Evolutionary conservation across 2,888 invertebrate species (phyloP).

Genomic region (Polylopha cassiicola): DNA sequence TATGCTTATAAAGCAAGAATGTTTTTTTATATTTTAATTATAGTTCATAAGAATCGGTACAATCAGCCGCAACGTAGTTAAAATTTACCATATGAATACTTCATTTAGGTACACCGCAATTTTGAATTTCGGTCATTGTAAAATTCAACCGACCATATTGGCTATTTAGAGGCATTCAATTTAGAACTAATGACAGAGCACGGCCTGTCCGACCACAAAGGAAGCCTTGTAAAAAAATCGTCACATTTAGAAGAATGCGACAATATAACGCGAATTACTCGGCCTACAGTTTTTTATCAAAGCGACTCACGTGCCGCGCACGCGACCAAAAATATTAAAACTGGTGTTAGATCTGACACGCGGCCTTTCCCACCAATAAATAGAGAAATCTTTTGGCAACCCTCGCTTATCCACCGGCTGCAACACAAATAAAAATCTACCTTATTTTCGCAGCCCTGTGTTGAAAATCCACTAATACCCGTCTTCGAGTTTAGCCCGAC

Average conservation of each 20-base stretch:
- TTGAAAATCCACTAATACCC: constrained; percentile 1
- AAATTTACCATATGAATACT: constrained; percentile 20
- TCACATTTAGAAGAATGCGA: constrained; percentile 68
- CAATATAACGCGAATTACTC: constrained; percentile 74
- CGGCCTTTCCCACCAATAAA: constrained; percentile 76
- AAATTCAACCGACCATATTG: no score
- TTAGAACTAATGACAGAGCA: constrained; percentile 54
- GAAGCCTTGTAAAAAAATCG: constrained; percentile 47
- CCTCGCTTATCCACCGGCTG: constrained; percentile 40
- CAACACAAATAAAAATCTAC: constrained; percentile 6
- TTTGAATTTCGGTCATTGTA: constrained; percentile 3
- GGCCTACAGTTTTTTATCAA: constrained; percentile 73
- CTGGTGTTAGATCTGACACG: constrained; percentile 77
- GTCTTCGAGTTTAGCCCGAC: neutral
- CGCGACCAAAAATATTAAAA: constrained; percentile 73
- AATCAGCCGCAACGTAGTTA: no score
- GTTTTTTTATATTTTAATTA: no score
- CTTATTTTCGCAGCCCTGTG: neutral
- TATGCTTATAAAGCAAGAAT: no score
- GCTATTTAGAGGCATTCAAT: constrained; percentile 51
- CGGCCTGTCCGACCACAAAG: constrained; percentile 58
- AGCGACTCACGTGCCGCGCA: constrained; percentile 59
- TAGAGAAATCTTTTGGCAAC: constrained; percentile 62
- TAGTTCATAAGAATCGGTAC: no score
- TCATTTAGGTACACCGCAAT: constrained; percentile 10